A percentile compares a stretch with the other conserved stretches of the same genome.
Evolutionary conservation across 2,113 vertebrate species (phyloP).

Genomic region (Pollachius pollachius): DNA sequence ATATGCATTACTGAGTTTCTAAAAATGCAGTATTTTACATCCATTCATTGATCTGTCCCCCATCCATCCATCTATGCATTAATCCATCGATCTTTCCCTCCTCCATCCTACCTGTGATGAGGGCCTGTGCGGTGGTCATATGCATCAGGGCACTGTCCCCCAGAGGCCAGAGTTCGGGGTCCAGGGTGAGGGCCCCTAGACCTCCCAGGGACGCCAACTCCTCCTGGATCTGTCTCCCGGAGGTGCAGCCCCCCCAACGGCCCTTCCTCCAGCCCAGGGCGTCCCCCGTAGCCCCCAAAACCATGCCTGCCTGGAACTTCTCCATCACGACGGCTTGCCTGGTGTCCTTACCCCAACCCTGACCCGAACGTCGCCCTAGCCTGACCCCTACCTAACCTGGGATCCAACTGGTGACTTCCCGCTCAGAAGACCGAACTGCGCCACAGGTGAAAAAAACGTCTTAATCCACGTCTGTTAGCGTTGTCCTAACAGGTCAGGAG

Average conservation of each 20-base stretch:
- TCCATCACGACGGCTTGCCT: constrained; percentile 75
- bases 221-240: constrained; percentile 81
- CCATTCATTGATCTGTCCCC: no score
- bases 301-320: constrained; percentile 88
- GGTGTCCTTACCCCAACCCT: background rate
- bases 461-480: no score
- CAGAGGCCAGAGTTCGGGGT: constrained; percentile 85
- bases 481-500: no score
- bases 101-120: constrained; percentile 82
- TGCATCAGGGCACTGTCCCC: constrained; percentile 91
- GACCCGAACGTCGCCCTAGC: background rate
- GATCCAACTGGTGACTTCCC: background rate
- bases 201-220: constrained; percentile 82
- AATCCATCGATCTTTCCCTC: no score
- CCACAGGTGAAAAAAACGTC: no score
- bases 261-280: constrained; percentile 86
- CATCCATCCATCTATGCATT: background rate
- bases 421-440: no score
- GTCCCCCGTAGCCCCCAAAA: constrained; percentile 86
- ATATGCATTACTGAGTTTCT: no score
- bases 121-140: constrained; percentile 88
- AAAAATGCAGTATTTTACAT: no score
- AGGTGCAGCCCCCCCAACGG: constrained; percentile 73
- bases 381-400: background rate
- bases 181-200: constrained; percentile 79